phyloP scores from a whole-genome alignment of 2,888 invertebrate species.

The Papilio gigon region DNA sequence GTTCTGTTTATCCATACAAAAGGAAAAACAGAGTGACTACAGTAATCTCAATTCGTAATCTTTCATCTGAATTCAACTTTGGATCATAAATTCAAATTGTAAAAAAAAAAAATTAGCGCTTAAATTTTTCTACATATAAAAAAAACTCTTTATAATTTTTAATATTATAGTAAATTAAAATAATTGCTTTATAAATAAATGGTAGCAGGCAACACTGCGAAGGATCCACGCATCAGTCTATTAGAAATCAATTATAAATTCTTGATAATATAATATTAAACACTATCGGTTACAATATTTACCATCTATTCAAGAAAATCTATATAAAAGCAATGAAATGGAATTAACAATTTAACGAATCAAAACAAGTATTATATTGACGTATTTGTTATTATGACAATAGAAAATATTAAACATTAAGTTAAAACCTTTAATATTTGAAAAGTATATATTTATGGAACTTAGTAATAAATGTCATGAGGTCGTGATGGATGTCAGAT shows the following conservation, averaged over 20 bases:
- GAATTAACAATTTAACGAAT: conserved; percentile 18
- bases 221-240: conserved; percentile 27
- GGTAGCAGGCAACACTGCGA: conserved; percentile 9
- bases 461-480: conserved; percentile 34
- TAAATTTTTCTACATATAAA: neutral
- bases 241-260: conserved; percentile 19
- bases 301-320: neutral
- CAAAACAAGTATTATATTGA: conserved; percentile 2
- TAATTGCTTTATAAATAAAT: conserved; percentile 14
- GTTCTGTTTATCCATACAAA: neutral
- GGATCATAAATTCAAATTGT: neutral
- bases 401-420: conserved; percentile 7
- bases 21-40: conserved; percentile 8
- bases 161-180: neutral
- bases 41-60: conserved; percentile 33
- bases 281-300: neutral
- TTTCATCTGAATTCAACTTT: neutral
- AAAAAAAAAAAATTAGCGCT: no score
- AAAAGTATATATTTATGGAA: conserved; percentile 7
- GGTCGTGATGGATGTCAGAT: neutral
- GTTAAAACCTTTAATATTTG: conserved; percentile 20
- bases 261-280: neutral
- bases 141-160: neutral
- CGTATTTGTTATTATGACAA: neutral
- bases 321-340: conserved; percentile 18